Base-by-base conservation (phyloP, 2,888 invertebrate genomes). In the Stenurella melanura region DNA sequence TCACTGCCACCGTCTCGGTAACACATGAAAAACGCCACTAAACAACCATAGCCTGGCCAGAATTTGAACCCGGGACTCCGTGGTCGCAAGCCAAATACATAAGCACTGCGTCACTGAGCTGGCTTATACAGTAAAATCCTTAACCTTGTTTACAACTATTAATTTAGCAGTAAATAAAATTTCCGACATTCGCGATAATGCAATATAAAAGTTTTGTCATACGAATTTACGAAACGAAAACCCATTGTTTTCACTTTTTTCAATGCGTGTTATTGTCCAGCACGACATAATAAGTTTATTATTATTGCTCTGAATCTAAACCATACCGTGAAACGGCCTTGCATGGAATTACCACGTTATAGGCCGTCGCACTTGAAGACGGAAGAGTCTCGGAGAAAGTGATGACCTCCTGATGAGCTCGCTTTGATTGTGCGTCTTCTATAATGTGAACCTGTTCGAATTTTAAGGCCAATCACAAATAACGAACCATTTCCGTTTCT, bases 341-440 rank as follows among this genome's bases (percentile, higher is more conserved):
- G 64, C 17, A 19, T 42, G 64, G 42, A 64, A 64, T 42, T 38
- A 18, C 42, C 42, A 64, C 64, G 64, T 64, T 38, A 64, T 42
- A 18, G 17, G 64, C 64, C 42, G 38, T 42, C 64, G 64, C 64
- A 64, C 64, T 64, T 64, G n/a, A 50, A 50, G 64, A 64, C 64
- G 64, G 64, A 64, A 64, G 64, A 64, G 63, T 63, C 18, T 17
- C 64, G 61, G 42, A 64, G 42, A 42, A 42, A 64, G 64, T 42
- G 64, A 64, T 30, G 64, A 64, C 64, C 64, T 64, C 64, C 26
- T 21, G 42, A 64, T 18, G 64, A 64, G 42, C 15, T 42, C 7
- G 18, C 64, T 50, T 50, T 50, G 50, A n/a, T 5, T n/a, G 42
- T 9, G 11, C 12, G 12, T 42, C 15, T 15, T 50, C n/a, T 17